Base-by-base conservation (phyloP, 2,888 invertebrate genomes). In the Phytoseiulus persimilis region DNA sequence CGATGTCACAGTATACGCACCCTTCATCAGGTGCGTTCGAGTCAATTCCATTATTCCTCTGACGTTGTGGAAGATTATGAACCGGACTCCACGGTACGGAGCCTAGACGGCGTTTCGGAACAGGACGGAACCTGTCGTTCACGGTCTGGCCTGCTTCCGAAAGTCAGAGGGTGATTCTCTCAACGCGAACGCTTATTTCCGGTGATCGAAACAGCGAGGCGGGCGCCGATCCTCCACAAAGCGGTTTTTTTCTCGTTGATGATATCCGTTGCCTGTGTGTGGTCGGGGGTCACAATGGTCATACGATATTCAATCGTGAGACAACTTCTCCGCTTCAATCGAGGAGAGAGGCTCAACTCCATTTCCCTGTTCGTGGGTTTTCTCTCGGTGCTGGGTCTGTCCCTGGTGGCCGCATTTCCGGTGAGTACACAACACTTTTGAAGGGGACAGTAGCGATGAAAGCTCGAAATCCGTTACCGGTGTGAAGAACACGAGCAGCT, bases 281-380 rank as follows among this genome's bases (percentile, higher is more conserved):
- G 87, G 87, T 87, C 87, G 87, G 87, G 32, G 9, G 87, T 87
- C n/a, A 87, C 87, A 23, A 87, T 87, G 33, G 87, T 87, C 87
- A 31, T 87, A 31, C 32, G 87, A n/a, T 87, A 87, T 31, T 87
- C 87, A 9, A 87, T 87, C 32, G 87, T 87, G 39, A 33, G 87
- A n/a, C 87, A 87, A 18, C 87, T 87, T 39, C 33, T 87, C n/a
- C 87, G 87, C 11, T 87, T 87, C 33, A 87, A 87, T 45, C 87
- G 45, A 9, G 87, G 87, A n/a, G 87, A 33, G 33, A 28, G 18
- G 87, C 0, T 87, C 9, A 87, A 87, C 18, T 87, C 33, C 5
- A 39, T n/a, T 18, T 33, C 87, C 32, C 39, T 87, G 6, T 28
- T 33, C 3, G 87, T 87, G 87, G 87, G 87, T n/a, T 87, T 87